Evolutionary conservation across 2,888 invertebrate genomes (phyloP).

Genomic region (Volucella zonaria): DNA sequence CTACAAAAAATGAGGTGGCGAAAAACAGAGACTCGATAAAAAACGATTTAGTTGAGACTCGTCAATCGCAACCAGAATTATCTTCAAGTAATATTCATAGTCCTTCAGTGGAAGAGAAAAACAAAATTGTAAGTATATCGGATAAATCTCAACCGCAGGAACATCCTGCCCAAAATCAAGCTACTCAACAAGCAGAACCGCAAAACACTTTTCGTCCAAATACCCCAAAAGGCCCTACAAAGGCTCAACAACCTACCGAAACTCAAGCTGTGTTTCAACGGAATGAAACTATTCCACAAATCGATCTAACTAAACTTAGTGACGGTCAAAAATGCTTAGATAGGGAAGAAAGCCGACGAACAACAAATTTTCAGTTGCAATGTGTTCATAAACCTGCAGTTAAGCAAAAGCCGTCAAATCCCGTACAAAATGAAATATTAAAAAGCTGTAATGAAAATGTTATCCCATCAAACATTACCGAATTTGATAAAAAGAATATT

Average conservation of each 20-base stretch:
- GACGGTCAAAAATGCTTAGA: slow-evolving; percentile 54
- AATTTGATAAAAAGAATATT: slow-evolving; percentile 53
- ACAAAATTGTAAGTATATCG: not conserved
- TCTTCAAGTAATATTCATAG: not conserved
- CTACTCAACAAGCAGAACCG: slow-evolving; percentile 10
- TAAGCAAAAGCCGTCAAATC: slow-evolving; percentile 41
- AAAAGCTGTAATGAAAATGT: slow-evolving; percentile 12
- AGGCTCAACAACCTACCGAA: slow-evolving; percentile 13
- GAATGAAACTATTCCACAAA: slow-evolving; percentile 57
- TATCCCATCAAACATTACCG: not conserved
- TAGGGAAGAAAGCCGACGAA: slow-evolving; percentile 62
- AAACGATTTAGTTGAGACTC: not conserved
- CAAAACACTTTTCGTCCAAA: slow-evolving; percentile 15
- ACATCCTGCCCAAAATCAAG: slow-evolving; percentile 23
- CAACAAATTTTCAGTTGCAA: slow-evolving; percentile 67
- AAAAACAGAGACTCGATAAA: slow-evolving; percentile 16
- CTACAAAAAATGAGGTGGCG: slow-evolving; percentile 13
- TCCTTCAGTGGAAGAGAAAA: slow-evolving; percentile 2
- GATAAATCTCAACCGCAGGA: slow-evolving; percentile 33
- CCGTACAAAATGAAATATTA: slow-evolving; percentile 1
- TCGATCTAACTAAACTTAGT: slow-evolving; percentile 53
- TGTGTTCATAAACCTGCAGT: slow-evolving; percentile 44
- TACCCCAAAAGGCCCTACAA: slow-evolving; percentile 11
- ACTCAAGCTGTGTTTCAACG: slow-evolving; percentile 15
- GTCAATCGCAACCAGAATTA: not conserved